phyloP scores from a whole-genome alignment of 2,113 vertebrate species.

The Cyprinodon tularosa region DNA sequence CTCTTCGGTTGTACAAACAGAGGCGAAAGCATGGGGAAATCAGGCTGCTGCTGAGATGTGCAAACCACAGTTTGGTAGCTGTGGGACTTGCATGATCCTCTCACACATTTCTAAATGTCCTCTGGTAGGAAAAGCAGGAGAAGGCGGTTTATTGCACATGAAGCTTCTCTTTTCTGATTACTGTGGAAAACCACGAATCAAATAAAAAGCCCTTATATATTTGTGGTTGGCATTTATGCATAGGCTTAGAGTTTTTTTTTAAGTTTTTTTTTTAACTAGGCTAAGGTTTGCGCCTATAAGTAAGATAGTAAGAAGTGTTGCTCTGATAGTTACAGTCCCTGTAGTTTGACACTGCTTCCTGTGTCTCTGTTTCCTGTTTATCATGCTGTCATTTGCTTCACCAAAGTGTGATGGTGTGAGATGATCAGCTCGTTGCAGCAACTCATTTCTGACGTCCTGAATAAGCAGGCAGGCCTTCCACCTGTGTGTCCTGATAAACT shows the following conservation, averaged over 20 bases:
- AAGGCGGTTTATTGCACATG: background rate
- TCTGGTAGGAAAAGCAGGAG: conserved; percentile 45
- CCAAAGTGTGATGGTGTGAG: conserved; percentile 76
- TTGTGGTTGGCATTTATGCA: background rate
- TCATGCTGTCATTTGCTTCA: conserved; percentile 79
- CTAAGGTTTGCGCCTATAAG: conserved; percentile 1
- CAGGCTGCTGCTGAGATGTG: conserved; percentile 83
- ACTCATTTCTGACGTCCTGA: conserved; percentile 43
- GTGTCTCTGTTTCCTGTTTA: conserved; percentile 86
- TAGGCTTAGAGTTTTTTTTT: too few relatives aligned
- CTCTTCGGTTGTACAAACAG: conserved; percentile 86
- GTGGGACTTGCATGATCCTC: conserved; percentile 46
- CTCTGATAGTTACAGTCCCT: conserved; percentile 71
- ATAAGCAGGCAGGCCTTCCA: conserved; percentile 22
- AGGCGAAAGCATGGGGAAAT: conserved; percentile 87
- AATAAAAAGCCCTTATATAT: background rate
- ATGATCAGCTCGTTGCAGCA: conserved; percentile 67
- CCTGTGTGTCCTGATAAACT: conserved; percentile 4
- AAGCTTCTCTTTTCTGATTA: conserved; percentile 34
- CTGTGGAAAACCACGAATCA: conserved; percentile 13
- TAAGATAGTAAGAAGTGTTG: conserved; percentile 43
- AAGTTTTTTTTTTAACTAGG: background rate
- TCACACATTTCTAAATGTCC: conserved; percentile 36
- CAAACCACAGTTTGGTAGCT: conserved; percentile 67
- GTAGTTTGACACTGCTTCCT: conserved; percentile 80